Evolutionary conservation across 2,797 vertebrate species (phyloP).

Genomic region (Micromesistius poutassou): DNA sequence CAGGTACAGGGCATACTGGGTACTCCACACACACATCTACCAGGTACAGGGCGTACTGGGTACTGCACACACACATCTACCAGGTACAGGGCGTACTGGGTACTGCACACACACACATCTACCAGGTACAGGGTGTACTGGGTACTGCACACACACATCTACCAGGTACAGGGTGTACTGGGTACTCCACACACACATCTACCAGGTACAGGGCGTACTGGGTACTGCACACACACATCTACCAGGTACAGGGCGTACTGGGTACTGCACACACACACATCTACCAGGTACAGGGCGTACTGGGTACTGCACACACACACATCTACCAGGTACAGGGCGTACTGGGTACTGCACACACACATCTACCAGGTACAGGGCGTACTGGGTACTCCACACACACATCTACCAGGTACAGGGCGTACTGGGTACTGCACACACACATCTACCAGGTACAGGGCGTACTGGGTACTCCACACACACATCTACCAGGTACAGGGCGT

Average conservation of each 20-base stretch:
- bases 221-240: conserved; percentile 75
- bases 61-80: conserved; percentile 80
- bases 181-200: conserved; percentile 75
- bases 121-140: conserved; percentile 78
- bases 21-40: conserved; percentile 80
- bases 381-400: conserved; percentile 53
- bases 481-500: conserved; percentile 84
- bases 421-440: conserved; percentile 53
- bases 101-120: conserved; percentile 78
- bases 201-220: conserved; percentile 78
- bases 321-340: conserved; percentile 84
- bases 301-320: conserved; percentile 57
- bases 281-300: conserved; percentile 81
- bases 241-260: conserved; percentile 78
- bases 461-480: conserved; percentile 53
- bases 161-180: conserved; percentile 78
- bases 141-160: conserved; percentile 75
- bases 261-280: conserved; percentile 71
- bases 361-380: conserved; percentile 84
- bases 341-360: conserved; percentile 53
- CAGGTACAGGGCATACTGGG: conserved; percentile 74
- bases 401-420: conserved; percentile 84
- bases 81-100: conserved; percentile 74
- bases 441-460: conserved; percentile 84
- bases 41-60: conserved; percentile 74